phyloP scores from a whole-genome alignment of 2,797 vertebrate genomes.

The Gila robusta region DNA sequence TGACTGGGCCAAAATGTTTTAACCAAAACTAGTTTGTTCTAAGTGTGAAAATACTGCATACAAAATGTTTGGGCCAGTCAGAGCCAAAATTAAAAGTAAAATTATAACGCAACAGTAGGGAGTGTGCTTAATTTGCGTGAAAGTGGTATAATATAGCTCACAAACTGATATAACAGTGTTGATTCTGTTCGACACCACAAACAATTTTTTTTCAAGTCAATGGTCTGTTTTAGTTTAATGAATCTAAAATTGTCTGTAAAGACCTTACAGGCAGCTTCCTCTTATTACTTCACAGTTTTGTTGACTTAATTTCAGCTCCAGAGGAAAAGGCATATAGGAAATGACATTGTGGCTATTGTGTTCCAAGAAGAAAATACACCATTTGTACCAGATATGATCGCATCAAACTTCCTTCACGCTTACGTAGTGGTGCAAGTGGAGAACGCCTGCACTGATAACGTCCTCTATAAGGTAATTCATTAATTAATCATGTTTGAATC shows the following conservation, averaged over 20 bases:
- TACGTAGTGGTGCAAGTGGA: slow-evolving; percentile 96
- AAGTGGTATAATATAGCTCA: not conserved
- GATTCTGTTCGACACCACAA: not conserved
- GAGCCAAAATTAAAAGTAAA: not conserved
- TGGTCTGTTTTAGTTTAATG: slow-evolving; percentile 10
- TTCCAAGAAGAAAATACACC: slow-evolving; percentile 98
- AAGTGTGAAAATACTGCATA: not conserved
- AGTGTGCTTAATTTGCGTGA: not conserved
- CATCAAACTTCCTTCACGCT: slow-evolving; percentile 96
- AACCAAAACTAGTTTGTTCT: no score
- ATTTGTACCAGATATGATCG: slow-evolving; percentile 98
- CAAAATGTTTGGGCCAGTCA: not conserved
- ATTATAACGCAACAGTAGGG: not conserved
- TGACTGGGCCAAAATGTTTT: no score
- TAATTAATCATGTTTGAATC: not conserved
- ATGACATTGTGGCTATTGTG: slow-evolving; percentile 95
- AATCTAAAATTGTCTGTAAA: not conserved
- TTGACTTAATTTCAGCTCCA: slow-evolving; percentile 84
- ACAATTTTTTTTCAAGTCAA: not conserved
- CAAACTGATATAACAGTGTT: not conserved
- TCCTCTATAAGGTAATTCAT: slow-evolving; percentile 89
- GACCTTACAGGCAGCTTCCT: slow-evolving; percentile 8
- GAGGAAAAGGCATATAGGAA: slow-evolving; percentile 96
- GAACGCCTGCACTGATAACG: slow-evolving; percentile 80
- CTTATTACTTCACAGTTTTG: slow-evolving; percentile 13